Evolutionary conservation across 2,888 invertebrate species (phyloP), one percentile per base, ranked within the genome.

Genomic region (Dicyrtomina minuta): DNA sequence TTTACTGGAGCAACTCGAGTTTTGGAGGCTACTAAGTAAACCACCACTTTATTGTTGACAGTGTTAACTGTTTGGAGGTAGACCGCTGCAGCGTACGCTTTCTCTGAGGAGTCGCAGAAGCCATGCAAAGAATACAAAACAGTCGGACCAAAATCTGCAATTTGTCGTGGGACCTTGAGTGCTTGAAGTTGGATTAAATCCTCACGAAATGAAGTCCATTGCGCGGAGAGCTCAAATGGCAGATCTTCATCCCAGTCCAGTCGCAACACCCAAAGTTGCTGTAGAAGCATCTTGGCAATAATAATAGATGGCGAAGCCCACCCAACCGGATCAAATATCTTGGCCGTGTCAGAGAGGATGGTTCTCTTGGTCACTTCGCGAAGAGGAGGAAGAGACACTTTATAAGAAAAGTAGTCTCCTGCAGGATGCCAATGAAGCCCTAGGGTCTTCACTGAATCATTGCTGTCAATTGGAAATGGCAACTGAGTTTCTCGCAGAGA

Each of bases 1-100:
- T n/a, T n/a, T n/a, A n/a, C n/a, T n/a, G n/a, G 77, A 5, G 78
- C 75, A 22, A 78, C 79, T 46, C 71, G 59, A 3, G 77, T 74
- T 70, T 79, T 78, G 10, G 77, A 58, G 24, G 70, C 68, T 17
- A 78, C 13, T 26, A 71, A 17, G 43, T 70, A 70, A 13, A 59
- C 12, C 2, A 33, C 44, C 2, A 60, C 66, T 17, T 43, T 43
- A 15, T 46, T 46, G 1, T 53, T 66, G n/a, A n/a, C n/a, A n/a
- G n/a, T n/a, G n/a, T n/a, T n/a, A n/a, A n/a, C 22, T 22, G 1
- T 43, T 70, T 66, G 3, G 66, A 66, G 1, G 66, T 66, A 58
- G 66, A n/a, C n/a, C n/a, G n/a, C n/a, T n/a, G n/a, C n/a, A n/a
- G n/a, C n/a, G n/a, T n/a, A n/a, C n/a, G n/a, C n/a, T n/a, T n/a